A percentile compares a stretch with the other conserved stretches of the same genome.
Conservation (phyloP, 2,888 invertebrate genomes). For the Platycheirus albimanus region DNA sequence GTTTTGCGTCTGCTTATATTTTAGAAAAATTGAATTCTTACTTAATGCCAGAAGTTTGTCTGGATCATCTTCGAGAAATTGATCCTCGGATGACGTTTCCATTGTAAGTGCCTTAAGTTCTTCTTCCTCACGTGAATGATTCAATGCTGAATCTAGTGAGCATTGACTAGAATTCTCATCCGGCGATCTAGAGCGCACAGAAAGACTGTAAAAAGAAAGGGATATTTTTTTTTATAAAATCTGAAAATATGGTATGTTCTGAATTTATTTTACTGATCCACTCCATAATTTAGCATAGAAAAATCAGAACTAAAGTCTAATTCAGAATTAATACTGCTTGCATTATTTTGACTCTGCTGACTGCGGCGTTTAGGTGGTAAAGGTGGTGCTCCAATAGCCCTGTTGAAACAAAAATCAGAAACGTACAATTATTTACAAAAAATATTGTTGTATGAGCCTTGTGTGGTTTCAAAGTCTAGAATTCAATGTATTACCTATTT, state of each 20-base stretch:
- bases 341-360: conserved; percentile 83
- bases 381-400: conserved; percentile 87
- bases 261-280: conserved; percentile 83
- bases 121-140: conserved; percentile 92
- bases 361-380: conserved; percentile 89
- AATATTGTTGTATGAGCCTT: no score
- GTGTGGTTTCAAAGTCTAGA: no score
- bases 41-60: conserved; percentile 79
- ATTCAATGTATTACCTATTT: no score
- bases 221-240: conserved; percentile 13
- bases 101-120: conserved; percentile 86
- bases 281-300: conserved; percentile 86
- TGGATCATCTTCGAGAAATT: conserved; percentile 78
- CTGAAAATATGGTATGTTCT: not conserved
- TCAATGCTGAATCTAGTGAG: conserved; percentile 93
- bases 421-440: no score
- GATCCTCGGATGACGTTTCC: conserved; percentile 82
- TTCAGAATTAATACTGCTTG: conserved; percentile 80
- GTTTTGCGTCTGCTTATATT: conserved; percentile 1
- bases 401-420: conserved; percentile 29
- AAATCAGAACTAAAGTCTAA: conserved; percentile 82
- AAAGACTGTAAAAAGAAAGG: conserved; percentile 82
- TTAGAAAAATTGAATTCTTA: no score
- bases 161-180: conserved; percentile 88
- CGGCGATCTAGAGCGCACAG: conserved; percentile 89